Conservation (phyloP, 1,140 invertebrate genomes). For the Phymorhynchus buccinoides region DNA sequence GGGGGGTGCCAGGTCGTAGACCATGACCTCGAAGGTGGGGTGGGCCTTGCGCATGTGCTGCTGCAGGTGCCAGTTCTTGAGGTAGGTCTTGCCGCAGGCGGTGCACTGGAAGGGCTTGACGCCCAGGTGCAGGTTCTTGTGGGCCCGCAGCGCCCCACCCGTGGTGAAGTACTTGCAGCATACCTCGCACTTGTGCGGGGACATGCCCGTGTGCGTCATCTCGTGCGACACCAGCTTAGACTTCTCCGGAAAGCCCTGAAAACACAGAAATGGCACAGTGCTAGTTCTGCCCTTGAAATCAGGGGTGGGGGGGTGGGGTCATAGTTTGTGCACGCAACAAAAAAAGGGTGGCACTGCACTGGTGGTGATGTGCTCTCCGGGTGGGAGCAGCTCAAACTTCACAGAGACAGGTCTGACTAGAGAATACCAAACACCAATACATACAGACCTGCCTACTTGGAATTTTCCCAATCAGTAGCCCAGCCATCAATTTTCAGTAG, state of each 20-base stretch:
- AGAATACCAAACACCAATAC: too few species aligned
- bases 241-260: constrained; percentile 34
- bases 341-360: too few species aligned
- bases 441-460: too few species aligned
- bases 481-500: too few species aligned
- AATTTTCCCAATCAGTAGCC: too few species aligned
- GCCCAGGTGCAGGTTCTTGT: constrained; percentile 81
- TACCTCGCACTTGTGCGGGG: constrained; percentile 79
- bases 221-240: constrained; percentile 37
- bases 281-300: too few species aligned
- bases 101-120: constrained; percentile 90
- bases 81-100: constrained; percentile 81
- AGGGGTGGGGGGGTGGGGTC: too few species aligned
- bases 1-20: not conserved
- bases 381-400: too few species aligned
- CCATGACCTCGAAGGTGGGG: constrained; percentile 17
- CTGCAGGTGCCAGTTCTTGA: constrained; percentile 72
- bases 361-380: too few species aligned
- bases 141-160: constrained; percentile 52
- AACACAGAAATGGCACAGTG: not conserved
- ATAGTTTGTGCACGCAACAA: too few species aligned
- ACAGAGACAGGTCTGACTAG: too few species aligned
- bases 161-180: constrained; percentile 85
- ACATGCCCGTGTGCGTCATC: constrained; percentile 43
- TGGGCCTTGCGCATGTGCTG: constrained; percentile 48